A percentile compares a stretch with the other conserved stretches of the same genome.
Conservation (phyloP, 2,113 vertebrate species). For the Pelecanus crispus region DNA sequence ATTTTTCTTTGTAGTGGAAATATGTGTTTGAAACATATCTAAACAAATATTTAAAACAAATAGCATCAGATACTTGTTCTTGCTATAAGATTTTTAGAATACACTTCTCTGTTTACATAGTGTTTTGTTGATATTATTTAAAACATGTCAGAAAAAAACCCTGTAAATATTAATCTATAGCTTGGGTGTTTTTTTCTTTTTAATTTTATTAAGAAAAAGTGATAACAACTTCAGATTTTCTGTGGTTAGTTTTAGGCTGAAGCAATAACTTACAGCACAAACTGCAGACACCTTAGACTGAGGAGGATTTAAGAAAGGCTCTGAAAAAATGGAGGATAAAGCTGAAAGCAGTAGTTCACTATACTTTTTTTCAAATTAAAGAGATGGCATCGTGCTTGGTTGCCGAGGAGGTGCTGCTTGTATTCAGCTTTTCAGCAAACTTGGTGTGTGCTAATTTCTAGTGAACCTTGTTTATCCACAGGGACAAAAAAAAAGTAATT, state of each 20-base stretch:
- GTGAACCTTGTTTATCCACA: background rate
- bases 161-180: background rate
- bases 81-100: background rate
- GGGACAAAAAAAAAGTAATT: background rate
- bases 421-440: background rate
- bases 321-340: background rate
- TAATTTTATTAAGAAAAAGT: background rate
- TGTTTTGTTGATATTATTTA: background rate
- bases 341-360: background rate
- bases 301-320: background rate
- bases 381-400: background rate
- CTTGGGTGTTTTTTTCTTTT: background rate
- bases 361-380: background rate
- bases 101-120: background rate
- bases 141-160: background rate
- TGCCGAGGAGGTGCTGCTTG: background rate
- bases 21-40: no score
- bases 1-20: background rate
- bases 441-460: background rate
- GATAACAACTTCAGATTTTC: background rate
- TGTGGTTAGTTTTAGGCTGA: background rate
- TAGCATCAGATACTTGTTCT: background rate
- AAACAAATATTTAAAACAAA: background rate
- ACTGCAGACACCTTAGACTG: background rate
- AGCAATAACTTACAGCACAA: background rate